Conservation (phyloP, 2,888 invertebrate species). For the Lapara coniferarum region DNA sequence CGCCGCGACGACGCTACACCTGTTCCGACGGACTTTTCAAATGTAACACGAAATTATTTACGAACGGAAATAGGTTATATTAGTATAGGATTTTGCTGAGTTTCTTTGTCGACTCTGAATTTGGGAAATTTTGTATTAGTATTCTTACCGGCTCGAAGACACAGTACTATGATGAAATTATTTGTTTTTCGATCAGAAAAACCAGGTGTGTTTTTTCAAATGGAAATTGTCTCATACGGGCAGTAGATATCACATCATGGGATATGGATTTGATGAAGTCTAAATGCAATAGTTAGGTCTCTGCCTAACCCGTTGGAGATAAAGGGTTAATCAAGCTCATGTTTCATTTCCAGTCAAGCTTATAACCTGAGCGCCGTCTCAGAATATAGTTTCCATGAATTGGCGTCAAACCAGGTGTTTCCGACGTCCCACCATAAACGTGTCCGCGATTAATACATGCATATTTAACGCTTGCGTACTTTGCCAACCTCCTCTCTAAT, state of each 20-base stretch:
- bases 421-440: conserved; percentile 64
- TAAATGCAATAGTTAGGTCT: too few relatives aligned
- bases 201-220: too few relatives aligned
- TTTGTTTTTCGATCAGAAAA: too few relatives aligned
- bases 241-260: too few relatives aligned
- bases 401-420: conserved; percentile 65
- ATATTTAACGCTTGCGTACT: conserved; percentile 63
- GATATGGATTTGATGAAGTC: too few relatives aligned
- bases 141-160: too few relatives aligned
- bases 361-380: background rate
- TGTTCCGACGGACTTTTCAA: background rate
- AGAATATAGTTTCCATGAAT: conserved; percentile 26
- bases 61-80: conserved; percentile 12
- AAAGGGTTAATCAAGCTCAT: background rate
- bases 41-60: conserved; percentile 4
- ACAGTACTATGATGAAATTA: too few relatives aligned
- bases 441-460: conserved; percentile 64
- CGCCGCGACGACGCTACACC: conserved; percentile 8
- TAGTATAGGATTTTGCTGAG: background rate
- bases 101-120: too few relatives aligned
- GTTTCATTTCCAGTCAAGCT: background rate
- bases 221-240: too few relatives aligned
- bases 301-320: too few relatives aligned
- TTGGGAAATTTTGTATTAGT: too few relatives aligned
- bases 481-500: conserved; percentile 28